Conservation (phyloP, 2,888 invertebrate species). For the Lydus trimaculatus region DNA sequence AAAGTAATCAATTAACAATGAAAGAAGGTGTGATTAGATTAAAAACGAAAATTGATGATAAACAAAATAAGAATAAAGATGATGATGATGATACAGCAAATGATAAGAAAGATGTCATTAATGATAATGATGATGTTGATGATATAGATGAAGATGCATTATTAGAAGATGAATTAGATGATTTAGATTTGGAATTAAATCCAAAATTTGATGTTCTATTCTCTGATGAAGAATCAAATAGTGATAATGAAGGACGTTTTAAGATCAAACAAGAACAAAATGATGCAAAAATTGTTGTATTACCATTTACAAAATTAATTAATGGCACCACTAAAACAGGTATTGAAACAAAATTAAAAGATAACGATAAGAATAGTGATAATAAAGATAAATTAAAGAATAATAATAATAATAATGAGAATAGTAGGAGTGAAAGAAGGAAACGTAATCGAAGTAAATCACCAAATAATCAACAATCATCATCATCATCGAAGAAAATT, state of each 20-base stretch:
- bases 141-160: slow-evolving; percentile 42
- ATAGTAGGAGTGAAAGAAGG: slow-evolving; percentile 1
- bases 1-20: slow-evolving; percentile 60
- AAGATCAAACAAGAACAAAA: slow-evolving; percentile 45
- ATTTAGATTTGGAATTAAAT: slow-evolving; percentile 47
- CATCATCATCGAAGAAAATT: slow-evolving; percentile 11
- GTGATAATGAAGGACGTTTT: slow-evolving; percentile 59
- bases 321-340: slow-evolving; percentile 34
- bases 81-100: slow-evolving; percentile 16
- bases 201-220: slow-evolving; percentile 55
- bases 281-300: slow-evolving; percentile 19
- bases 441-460: slow-evolving; percentile 23
- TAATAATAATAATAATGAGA: neutral
- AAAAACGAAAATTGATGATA: slow-evolving; percentile 40
- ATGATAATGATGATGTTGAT: slow-evolving; percentile 30
- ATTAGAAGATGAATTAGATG: slow-evolving; percentile 42
- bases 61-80: slow-evolving; percentile 22
- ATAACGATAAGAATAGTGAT: slow-evolving; percentile 9
- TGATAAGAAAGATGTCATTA: too few relatives aligned
- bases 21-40: slow-evolving; percentile 63
- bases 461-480: slow-evolving; percentile 14
- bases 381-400: neutral
- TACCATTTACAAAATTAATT: slow-evolving; percentile 44
- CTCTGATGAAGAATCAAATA: slow-evolving; percentile 57
- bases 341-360: slow-evolving; percentile 13